These are phyloP conservation scores for Micrasema minimum DNA, from an alignment of 1,140 invertebrate genomes.

Conservation along the genomic window DNA sequence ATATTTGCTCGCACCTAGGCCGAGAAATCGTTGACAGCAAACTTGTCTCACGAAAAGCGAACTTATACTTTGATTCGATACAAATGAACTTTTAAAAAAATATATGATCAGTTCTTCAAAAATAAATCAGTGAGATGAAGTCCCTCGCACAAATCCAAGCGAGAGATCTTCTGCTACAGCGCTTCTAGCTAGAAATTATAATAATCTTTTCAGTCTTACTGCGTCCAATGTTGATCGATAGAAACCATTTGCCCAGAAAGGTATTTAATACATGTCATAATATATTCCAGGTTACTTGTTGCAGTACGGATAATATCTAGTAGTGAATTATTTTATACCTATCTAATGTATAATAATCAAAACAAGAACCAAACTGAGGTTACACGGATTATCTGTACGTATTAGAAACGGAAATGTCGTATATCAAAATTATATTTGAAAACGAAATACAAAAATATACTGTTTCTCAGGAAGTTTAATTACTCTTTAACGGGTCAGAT, in stretches of 20 bases:
- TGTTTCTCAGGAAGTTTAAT: constrained; percentile 17
- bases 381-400: constrained; percentile 23
- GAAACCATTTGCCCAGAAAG: constrained; percentile 23
- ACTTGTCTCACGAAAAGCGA: constrained; percentile 28
- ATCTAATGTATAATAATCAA: constrained; percentile 37
- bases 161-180: constrained; percentile 1
- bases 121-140: constrained; percentile 16
- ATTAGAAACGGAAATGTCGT: constrained; percentile 20
- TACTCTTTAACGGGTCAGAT: background rate
- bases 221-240: constrained; percentile 45
- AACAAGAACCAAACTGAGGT: constrained; percentile 12
- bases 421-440: constrained; percentile 36
- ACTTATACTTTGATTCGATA: constrained; percentile 20
- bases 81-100: constrained; percentile 23
- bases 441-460: constrained; percentile 41
- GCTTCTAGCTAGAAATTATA: constrained; percentile 37
- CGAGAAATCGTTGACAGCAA: constrained; percentile 47
- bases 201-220: constrained; percentile 51
- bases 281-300: constrained; percentile 11
- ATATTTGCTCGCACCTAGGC: constrained; percentile 48
- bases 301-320: constrained; percentile 29
- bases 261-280: background rate
- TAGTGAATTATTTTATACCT: constrained; percentile 41
- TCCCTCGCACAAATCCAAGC: too few species aligned
- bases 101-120: constrained; percentile 33